These are phyloP conservation scores for Megaceryle maxima DNA, from an alignment of 2,113 vertebrate genomes.

Conservation along the genomic window DNA sequence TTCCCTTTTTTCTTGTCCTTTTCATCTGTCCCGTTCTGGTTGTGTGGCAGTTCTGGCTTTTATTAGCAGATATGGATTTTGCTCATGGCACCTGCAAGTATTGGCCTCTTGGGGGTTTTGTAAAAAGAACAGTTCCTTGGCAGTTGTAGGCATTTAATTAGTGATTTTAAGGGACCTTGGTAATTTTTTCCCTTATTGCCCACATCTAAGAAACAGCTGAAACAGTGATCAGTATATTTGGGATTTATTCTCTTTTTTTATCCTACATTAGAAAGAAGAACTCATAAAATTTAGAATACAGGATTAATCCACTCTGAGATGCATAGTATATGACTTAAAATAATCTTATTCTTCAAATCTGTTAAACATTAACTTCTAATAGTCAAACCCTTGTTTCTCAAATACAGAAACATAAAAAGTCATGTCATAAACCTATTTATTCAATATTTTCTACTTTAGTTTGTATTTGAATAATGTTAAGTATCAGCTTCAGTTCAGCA, in stretches of 20 bases:
- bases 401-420: not conserved
- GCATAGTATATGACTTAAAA: not conserved
- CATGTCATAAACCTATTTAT: not conserved
- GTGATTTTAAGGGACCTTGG: not conserved
- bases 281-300: not conserved
- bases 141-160: not conserved
- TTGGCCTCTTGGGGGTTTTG: not conserved
- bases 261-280: not conserved
- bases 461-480: not conserved
- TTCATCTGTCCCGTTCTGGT: not conserved
- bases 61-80: not conserved
- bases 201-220: not conserved
- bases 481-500: not conserved
- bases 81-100: not conserved
- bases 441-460: not conserved
- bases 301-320: not conserved
- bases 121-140: not conserved
- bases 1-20: not conserved
- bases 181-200: not conserved
- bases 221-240: not conserved
- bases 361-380: not conserved
- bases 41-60: not conserved
- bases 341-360: not conserved
- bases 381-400: not conserved
- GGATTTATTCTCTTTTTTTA: not conserved